Base-by-base conservation (phyloP, 2,797 vertebrate genomes). In the Acanthurus leucopareius region DNA sequence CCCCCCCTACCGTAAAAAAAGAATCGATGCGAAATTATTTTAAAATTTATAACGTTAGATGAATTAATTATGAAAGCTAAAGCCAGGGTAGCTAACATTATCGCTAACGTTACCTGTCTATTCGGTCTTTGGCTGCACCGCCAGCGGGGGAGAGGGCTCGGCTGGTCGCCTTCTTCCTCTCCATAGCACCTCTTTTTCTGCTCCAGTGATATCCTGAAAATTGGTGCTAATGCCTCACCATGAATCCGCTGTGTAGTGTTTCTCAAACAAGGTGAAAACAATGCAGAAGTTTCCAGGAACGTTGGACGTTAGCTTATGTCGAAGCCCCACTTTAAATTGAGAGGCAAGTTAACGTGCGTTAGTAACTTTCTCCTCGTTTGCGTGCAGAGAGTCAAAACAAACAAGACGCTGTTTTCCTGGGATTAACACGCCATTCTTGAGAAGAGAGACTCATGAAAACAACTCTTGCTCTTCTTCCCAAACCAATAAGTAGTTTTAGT, bases 91-190 rank as follows among this genome's bases (percentile, higher is more conserved):
- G 48, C 7, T 28, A 58, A 19, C 17, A 7, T 74, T 92, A 94
- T 93, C 94, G 48, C 7, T 28, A 58, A 17, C 17, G 7, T 74
- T 92, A 94, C 94, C 94, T 93, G 84, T 74, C 80, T 53, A 94
- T 84, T 69, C 94, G 20, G 57, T 92, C 88, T 63, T 64, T 86
- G 4, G 92, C 93, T 57, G 40, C 25, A 0, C 77, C 80, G 51
- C 48, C 72, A 7, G 25, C 67, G 45, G 63, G 10, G 17, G 59
- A 69, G 5, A 5, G 53, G 11, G 40, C 80, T 64, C 80, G 59
- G 14, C 73, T 85, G 4, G 16, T 52, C 47, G 73, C 54, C 62
- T 81, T 77, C 16, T n/a, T 78, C 74, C 79, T 89, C 76, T 94
- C 92, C 94, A 94, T 95, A 11, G 15, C 28, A 32, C 69, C 45